phyloP scores from a whole-genome alignment of 2,797 vertebrate species.

The Poeciliopsis presidionis region DNA sequence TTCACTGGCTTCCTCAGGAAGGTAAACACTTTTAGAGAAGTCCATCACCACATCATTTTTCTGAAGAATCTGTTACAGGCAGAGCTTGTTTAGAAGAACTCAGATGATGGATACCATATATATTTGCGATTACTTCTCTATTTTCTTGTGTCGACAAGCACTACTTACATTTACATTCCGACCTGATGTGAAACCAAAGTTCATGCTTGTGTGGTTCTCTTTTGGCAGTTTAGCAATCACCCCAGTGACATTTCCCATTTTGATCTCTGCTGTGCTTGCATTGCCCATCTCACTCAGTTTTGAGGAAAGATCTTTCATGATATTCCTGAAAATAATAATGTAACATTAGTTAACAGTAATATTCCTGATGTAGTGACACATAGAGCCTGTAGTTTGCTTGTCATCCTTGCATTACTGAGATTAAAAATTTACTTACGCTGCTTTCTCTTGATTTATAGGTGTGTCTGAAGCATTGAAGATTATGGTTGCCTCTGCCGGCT shows the following conservation, averaged over 20 bases:
- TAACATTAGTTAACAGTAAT: not conserved
- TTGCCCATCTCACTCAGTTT: not conserved
- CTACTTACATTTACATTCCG: constrained; percentile 17
- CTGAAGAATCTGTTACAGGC: constrained; percentile 4
- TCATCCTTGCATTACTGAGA: no score
- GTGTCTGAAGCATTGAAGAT: fast-evolving
- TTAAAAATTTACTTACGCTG: constrained; percentile 25
- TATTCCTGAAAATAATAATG: constrained; percentile 16
- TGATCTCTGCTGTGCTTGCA: not conserved
- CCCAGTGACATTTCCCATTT: constrained; percentile 28
- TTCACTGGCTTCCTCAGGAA: constrained; percentile 44
- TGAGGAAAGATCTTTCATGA: constrained; percentile 7
- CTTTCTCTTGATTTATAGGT: not conserved
- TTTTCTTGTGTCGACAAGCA: not conserved
- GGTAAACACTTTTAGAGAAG: not conserved
- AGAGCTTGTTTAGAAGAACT: not conserved
- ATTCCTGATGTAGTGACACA: not conserved
- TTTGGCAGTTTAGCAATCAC: constrained; percentile 24
- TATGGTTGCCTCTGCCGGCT: fast-evolving
- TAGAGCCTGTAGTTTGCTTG: not conserved
- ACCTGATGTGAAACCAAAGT: not conserved
- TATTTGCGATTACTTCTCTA: not conserved
- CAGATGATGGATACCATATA: not conserved
- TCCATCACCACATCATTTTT: fast-evolving
- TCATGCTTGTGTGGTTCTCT: not conserved